Conservation (phyloP, 2,113 vertebrate species). For the Laterallus jamaicensis region DNA sequence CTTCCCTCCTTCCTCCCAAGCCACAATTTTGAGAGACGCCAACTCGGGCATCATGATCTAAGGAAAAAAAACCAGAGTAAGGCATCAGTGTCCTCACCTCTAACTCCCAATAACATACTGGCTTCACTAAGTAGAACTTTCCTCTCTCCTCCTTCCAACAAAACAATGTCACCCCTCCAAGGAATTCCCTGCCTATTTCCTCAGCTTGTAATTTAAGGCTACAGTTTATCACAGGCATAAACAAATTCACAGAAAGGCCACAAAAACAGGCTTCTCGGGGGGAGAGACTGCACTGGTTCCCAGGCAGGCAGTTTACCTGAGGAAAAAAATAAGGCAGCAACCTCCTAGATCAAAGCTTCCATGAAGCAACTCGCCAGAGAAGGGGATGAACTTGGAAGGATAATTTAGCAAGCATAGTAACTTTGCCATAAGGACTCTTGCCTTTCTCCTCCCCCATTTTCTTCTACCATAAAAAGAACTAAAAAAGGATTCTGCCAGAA, state of each 20-base stretch:
- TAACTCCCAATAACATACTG: background rate
- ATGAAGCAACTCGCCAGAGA: background rate
- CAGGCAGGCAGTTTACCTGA: background rate
- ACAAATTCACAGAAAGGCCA: background rate
- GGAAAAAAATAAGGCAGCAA: background rate
- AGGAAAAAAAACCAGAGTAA: conserved; percentile 5
- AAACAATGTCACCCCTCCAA: background rate
- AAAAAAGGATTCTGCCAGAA: background rate
- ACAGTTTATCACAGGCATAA: background rate
- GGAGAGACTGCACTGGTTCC: background rate
- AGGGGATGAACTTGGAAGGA: background rate
- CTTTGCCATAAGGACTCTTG: background rate
- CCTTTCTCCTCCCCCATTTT: background rate
- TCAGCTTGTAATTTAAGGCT: background rate
- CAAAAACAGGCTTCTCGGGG: background rate
- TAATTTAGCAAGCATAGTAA: background rate
- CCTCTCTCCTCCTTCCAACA: background rate
- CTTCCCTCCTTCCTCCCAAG: conserved; percentile 91
- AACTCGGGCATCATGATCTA: conserved; percentile 94
- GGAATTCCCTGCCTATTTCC: background rate
- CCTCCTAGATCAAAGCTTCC: background rate
- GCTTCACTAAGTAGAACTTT: background rate
- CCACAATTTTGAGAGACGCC: conserved; percentile 89
- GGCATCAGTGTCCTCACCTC: background rate
- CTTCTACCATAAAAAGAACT: background rate